Evolutionary conservation across 2,113 vertebrate genomes (phyloP).

Genomic region (Rynchops niger): DNA sequence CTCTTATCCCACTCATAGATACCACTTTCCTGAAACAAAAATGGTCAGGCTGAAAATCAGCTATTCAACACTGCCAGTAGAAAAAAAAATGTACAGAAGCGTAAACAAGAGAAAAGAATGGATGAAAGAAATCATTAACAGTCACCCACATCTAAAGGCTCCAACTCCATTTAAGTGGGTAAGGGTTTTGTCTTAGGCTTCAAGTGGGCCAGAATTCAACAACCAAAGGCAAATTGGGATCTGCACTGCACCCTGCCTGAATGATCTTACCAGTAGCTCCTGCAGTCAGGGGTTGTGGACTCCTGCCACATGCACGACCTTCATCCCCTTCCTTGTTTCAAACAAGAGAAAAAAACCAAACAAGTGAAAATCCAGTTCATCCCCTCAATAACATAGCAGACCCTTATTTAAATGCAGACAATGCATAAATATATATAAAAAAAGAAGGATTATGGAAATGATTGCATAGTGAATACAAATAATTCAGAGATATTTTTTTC

Average conservation of each 20-base stretch:
- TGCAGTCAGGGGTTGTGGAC: neutral
- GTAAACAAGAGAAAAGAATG: conserved; percentile 33
- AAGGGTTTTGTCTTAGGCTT: neutral
- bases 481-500: neutral
- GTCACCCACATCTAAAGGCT: neutral
- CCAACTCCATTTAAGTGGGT: neutral
- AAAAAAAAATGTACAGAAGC: conserved; percentile 7
- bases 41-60: neutral
- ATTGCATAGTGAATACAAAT: neutral
- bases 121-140: conserved; percentile 50
- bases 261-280: neutral
- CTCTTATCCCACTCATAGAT: neutral
- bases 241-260: neutral
- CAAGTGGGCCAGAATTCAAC: neutral
- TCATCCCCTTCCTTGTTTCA: neutral
- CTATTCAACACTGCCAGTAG: neutral
- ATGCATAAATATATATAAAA: neutral
- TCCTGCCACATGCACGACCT: neutral
- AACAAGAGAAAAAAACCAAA: neutral
- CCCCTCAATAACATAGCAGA: neutral
- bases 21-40: conserved; percentile 19
- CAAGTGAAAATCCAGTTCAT: neutral
- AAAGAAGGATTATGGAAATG: neutral
- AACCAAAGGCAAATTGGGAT: neutral
- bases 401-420: neutral